Base-by-base conservation (phyloP, 1,140 invertebrate genomes). In the Drosophila guanche region DNA sequence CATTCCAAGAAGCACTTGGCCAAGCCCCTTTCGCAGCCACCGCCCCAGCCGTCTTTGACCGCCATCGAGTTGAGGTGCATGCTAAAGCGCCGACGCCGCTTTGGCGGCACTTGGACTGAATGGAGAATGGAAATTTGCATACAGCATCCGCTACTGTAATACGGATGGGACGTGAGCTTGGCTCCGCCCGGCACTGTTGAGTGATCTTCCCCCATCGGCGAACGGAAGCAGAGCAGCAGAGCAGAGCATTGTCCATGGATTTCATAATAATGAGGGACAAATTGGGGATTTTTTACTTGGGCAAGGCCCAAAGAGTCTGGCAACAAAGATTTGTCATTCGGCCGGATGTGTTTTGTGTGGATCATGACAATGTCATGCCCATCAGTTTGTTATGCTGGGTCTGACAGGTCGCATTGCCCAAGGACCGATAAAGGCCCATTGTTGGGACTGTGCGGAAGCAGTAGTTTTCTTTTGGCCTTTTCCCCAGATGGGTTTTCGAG, bases 141-240 rank as follows among this genome's bases (percentile, higher is more conserved):
- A 88, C 84, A 88, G 83, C 83, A 88, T 88, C 83, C 83, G 83
- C 83, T 88, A 88, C 83, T 88, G 83, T 88, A 76, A 76, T 83
- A 59, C 67, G 60, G 67, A 67, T 71, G 47, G 37, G 65, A 79
- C 75, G 66, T 83, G 79, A 83, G 74, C 69, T 59, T 57, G 57
- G 23, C 62, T 73, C 54, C 27, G 16, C 1, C 23, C 16, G 50
- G 22, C 40, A 40, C 57, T 29, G 58, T 57, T 68, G 54, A 52
- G 62, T 53, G 66, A 45, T 57, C 52, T 45, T 62, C 23, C 45
- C 55, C 27, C 54, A 42, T 6, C 37, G 54, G 16, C 62, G 45
- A 88, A 79, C 78, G 83, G 83, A 86, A 86, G 74, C 69, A 48
- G 23, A 12, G 48, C 14, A 14, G 40, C 27, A 33, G 27, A 27